These are phyloP conservation scores for Andrena dorsata DNA, from an alignment of 2,888 invertebrate genomes.

Conservation along the genomic window DNA sequence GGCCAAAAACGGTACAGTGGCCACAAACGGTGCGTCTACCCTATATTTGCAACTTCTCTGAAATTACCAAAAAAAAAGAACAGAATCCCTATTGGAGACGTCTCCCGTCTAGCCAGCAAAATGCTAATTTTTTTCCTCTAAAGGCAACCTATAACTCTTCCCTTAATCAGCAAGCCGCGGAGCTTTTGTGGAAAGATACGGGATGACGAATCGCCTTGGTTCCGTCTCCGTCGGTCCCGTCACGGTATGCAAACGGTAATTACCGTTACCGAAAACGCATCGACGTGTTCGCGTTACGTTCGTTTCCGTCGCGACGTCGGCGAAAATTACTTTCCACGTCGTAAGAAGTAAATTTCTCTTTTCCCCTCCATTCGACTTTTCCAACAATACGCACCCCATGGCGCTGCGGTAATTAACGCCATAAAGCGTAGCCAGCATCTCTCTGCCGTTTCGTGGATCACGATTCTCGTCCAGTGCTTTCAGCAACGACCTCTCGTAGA, in stretches of 20 bases:
- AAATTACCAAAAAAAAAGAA: background rate
- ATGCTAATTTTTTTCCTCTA: background rate
- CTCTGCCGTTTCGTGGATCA: constrained; percentile 92
- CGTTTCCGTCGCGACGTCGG: constrained; percentile 1
- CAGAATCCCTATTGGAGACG: background rate
- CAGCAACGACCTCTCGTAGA: constrained; percentile 94
- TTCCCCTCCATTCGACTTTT: background rate
- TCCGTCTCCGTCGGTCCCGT: constrained; percentile 36
- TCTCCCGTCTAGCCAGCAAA: background rate
- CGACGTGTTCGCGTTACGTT: background rate
- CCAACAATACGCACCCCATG: constrained; percentile 89
- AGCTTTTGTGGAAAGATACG: constrained; percentile 11
- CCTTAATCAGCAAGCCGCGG: constrained; percentile 24
- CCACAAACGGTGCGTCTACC: too few species aligned
- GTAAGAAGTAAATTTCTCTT: constrained; percentile 5
- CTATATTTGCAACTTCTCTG: background rate
- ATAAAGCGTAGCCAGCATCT: constrained; percentile 91
- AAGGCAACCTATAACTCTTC: background rate
- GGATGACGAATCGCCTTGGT: constrained; percentile 46
- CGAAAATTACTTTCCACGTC: constrained; percentile 31
- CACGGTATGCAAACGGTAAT: constrained; percentile 52
- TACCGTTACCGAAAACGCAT: constrained; percentile 40
- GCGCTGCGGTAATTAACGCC: constrained; percentile 93
- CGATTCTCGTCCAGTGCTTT: constrained; percentile 89
- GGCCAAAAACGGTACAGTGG: too few species aligned